A percentile compares a stretch with the other conserved stretches of the same genome.
These are phyloP conservation scores for Valencia hispanica DNA, from an alignment of 2,797 vertebrate genomes.

Conservation along the genomic window DNA sequence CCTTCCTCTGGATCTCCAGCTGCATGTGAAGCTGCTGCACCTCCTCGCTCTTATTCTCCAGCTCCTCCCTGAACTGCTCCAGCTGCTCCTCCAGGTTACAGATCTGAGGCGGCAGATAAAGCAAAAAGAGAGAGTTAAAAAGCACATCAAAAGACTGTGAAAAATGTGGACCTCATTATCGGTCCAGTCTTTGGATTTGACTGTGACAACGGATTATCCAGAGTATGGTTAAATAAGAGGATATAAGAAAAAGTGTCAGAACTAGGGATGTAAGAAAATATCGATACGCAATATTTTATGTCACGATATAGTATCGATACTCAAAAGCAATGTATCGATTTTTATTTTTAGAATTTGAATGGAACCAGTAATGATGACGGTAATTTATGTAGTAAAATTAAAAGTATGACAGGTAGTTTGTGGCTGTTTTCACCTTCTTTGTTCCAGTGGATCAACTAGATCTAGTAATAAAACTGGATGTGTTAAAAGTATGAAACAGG, in stretches of 20 bases:
- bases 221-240: neutral
- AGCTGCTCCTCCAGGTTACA: slow-evolving; percentile 96
- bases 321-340: too few relatives aligned
- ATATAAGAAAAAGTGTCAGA: neutral
- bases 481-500: too few relatives aligned
- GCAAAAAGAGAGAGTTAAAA: neutral
- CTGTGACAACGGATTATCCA: neutral
- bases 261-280: too few relatives aligned
- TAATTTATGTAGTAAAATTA: too few relatives aligned
- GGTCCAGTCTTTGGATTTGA: neutral
- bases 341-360: too few relatives aligned
- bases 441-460: too few relatives aligned
- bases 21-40: slow-evolving; percentile 98
- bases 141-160: neutral
- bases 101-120: slow-evolving; percentile 77
- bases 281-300: too few relatives aligned
- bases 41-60: slow-evolving; percentile 99
- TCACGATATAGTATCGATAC: too few relatives aligned
- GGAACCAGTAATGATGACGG: too few relatives aligned
- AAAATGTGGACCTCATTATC: neutral
- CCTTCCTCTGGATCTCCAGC: slow-evolving; percentile 95
- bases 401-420: too few relatives aligned
- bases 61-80: slow-evolving; percentile 96
- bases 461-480: too few relatives aligned
- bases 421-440: too few relatives aligned